These are phyloP conservation scores for Conger conger DNA, from an alignment of 2,113 vertebrate species.

Conservation along the genomic window DNA sequence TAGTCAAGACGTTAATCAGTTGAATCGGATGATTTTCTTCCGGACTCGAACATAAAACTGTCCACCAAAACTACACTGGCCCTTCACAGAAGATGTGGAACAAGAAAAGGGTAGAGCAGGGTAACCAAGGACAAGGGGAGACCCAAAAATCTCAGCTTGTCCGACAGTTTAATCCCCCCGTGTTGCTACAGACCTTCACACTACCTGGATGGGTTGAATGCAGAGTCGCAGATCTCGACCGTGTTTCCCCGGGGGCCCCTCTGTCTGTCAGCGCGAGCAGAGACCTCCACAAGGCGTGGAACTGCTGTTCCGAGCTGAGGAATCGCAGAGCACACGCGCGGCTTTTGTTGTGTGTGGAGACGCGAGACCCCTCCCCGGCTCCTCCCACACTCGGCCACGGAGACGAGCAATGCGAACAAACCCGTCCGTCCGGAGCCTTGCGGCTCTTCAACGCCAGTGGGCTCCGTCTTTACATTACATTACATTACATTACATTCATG, in stretches of 20 bases:
- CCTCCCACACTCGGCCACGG: not conserved
- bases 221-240: not conserved
- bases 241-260: not conserved
- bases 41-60: no score
- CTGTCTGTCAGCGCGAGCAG: not conserved
- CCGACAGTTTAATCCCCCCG: no score
- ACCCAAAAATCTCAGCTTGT: not conserved
- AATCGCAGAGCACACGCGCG: not conserved
- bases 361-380: not conserved
- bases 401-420: slow-evolving; percentile 23
- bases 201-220: not conserved
- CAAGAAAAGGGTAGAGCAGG: not conserved
- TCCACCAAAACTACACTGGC: not conserved
- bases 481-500: no score
- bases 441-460: not conserved
- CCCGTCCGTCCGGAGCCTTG: slow-evolving; percentile 27
- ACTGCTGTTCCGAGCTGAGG: not conserved
- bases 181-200: no score
- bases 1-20: not conserved
- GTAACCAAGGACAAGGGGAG: not conserved
- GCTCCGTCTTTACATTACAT: no score
- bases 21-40: not conserved
- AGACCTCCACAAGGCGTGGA: not conserved
- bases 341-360: not conserved
- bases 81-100: not conserved